phyloP scores from a whole-genome alignment of 2,113 vertebrate genomes.

The Grammatotria lemairii region DNA sequence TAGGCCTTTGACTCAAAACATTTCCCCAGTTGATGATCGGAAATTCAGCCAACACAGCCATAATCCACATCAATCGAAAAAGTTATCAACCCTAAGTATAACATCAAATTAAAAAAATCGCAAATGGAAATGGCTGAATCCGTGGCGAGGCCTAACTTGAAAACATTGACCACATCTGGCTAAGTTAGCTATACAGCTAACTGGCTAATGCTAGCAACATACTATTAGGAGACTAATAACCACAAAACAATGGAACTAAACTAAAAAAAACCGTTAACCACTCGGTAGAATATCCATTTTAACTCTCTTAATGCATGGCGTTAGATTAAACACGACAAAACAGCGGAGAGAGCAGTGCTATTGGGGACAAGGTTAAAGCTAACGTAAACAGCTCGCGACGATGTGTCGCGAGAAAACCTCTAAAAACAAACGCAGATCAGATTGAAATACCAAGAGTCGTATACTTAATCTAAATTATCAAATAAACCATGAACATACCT shows the following conservation, averaged over 20 bases:
- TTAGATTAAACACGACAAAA: background rate
- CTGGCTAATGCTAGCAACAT: background rate
- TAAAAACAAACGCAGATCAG: conserved; percentile 11
- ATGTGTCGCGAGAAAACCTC: background rate
- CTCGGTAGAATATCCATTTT: background rate
- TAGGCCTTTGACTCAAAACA: conserved; percentile 1
- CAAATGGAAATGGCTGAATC: background rate
- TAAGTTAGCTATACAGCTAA: conserved; percentile 11
- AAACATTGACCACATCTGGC: background rate
- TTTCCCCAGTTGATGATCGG: background rate
- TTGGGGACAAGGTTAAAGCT: conserved; percentile 47
- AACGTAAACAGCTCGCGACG: conserved; percentile 24
- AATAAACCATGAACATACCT: conserved; percentile 42
- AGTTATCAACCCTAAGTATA: background rate
- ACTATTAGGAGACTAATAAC: background rate
- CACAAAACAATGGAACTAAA: background rate
- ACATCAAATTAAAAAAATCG: background rate
- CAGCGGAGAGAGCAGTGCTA: background rate
- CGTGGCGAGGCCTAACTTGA: conserved; percentile 26
- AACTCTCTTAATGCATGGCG: rapidly evolving
- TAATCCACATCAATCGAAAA: background rate
- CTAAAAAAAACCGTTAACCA: background rate
- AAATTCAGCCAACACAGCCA: background rate
- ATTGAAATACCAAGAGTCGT: background rate
- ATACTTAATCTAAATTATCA: background rate